Evolutionary conservation across 2,797 vertebrate species (phyloP), one percentile per base, ranked within the genome.

Genomic region (Bovichtus diacanthus): DNA sequence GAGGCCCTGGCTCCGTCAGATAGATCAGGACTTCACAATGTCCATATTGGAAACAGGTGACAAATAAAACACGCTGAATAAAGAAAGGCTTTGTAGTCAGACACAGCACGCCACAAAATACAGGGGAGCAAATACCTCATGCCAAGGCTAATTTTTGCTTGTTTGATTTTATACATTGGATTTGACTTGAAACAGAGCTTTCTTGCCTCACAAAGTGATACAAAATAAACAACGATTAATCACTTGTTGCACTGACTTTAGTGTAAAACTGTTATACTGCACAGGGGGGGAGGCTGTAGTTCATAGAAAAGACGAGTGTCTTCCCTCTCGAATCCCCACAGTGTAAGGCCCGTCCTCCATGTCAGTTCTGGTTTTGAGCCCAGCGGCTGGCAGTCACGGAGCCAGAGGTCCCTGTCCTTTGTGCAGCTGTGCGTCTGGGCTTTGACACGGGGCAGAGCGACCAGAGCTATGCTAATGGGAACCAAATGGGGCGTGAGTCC

Each of bases 11-110:
- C 90, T 88, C 80, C 80, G 67, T 86, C 72, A 81, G 83, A 93
- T 74, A 87, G 86, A 89, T 87, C 86, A 84, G 86, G 84, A 87
- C 90, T 90, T 92, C 84, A 90, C 86, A 76, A 86, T 87, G 86
- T 94, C 92, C 92, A 92, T 94, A 94, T 94, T 94, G 91, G 82
- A 94, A 94, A 89, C 95, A 94, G 93, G 95, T 95, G 94, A 95
- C 93, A 94, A 93, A 94, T 94, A 93, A 93, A 90, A 91, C 79
- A 89, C 39, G 70, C 62, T 9, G 85, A 86, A 91, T 90, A 82
- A 89, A 90, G 83, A 82, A 82, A 83, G 87, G 64, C 93, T 93
- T 93, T 93, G 93, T 93, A 93, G 93, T 90, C 60, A 12, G 78
- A 83, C 82, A 70, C 84, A 85, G 90, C 86, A 82, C 64, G 88